These are phyloP conservation scores for Drosophila niveifrons DNA, from an alignment of 2,888 invertebrate genomes.

Conservation along the genomic window DNA sequence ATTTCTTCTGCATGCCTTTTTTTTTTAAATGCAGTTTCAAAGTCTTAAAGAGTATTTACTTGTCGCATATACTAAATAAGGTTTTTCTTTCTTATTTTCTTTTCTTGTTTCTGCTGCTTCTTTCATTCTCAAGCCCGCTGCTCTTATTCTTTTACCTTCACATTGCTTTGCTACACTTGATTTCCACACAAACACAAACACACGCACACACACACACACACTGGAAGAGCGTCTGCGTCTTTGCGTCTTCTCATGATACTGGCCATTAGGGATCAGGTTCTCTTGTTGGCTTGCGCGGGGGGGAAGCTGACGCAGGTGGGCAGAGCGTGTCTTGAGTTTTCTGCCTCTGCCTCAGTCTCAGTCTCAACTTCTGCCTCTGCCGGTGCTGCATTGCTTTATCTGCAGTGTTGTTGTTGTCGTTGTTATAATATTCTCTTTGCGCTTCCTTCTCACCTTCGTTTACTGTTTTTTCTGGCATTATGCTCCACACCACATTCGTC, in stretches of 20 bases:
- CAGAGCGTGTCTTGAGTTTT: slow-evolving; percentile 48
- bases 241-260: slow-evolving; percentile 70
- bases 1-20: no score
- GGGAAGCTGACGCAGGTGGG: slow-evolving; percentile 64
- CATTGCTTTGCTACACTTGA: slow-evolving; percentile 78
- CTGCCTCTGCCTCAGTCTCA: slow-evolving; percentile 24
- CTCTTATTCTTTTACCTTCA: slow-evolving; percentile 70
- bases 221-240: slow-evolving; percentile 29
- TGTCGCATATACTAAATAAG: background rate
- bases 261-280: slow-evolving; percentile 77
- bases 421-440: slow-evolving; percentile 38
- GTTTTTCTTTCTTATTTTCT: slow-evolving; percentile 68
- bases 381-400: slow-evolving; percentile 74
- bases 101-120: slow-evolving; percentile 55
- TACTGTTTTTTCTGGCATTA: slow-evolving; percentile 68
- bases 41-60: slow-evolving; percentile 20
- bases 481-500: slow-evolving; percentile 73
- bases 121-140: slow-evolving; percentile 52
- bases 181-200: slow-evolving; percentile 66
- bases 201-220: slow-evolving; percentile 9
- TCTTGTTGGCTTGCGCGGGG: slow-evolving; percentile 39
- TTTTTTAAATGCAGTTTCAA: background rate
- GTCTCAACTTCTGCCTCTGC: slow-evolving; percentile 29
- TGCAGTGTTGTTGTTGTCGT: slow-evolving; percentile 37
- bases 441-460: slow-evolving; percentile 30